A percentile compares a stretch with the other conserved stretches of the same genome.
phyloP scores from a whole-genome alignment of 2,113 vertebrate species.

The Actenoides lindsayi region DNA sequence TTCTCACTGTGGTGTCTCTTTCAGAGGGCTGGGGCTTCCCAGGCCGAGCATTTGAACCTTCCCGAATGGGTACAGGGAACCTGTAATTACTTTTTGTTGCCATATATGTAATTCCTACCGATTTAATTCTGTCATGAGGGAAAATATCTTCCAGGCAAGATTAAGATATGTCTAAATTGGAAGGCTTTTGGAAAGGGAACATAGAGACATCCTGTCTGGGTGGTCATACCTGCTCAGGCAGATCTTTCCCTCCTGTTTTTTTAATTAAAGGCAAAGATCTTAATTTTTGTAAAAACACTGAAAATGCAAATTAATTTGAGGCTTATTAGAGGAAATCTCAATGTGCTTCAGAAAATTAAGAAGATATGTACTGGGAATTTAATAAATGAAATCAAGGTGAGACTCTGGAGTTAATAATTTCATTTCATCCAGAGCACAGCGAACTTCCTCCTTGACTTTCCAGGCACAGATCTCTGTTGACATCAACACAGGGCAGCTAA shows the following conservation, averaged over 20 bases:
- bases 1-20: not conserved
- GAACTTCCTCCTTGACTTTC: not conserved
- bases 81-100: not conserved
- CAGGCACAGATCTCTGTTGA: not conserved
- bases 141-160: not conserved
- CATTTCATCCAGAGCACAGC: rapidly evolving
- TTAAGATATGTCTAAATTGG: not conserved
- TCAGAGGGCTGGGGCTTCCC: not conserved
- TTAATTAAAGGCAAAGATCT: not conserved
- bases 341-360: not conserved
- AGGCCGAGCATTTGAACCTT: no score
- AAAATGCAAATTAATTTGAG: not conserved
- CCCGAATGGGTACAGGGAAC: no score
- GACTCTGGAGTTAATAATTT: not conserved
- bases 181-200: not conserved
- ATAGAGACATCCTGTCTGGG: rapidly evolving
- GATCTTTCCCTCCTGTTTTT: no score
- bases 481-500: rapidly evolving
- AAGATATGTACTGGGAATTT: rapidly evolving
- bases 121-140: not conserved
- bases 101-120: rapidly evolving
- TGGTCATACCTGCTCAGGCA: not conserved
- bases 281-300: not conserved
- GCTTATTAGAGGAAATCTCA: not conserved
- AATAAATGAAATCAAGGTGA: not conserved